Evolutionary conservation across 2,888 invertebrate species (phyloP).

Genomic region (Lathronympha strigana): DNA sequence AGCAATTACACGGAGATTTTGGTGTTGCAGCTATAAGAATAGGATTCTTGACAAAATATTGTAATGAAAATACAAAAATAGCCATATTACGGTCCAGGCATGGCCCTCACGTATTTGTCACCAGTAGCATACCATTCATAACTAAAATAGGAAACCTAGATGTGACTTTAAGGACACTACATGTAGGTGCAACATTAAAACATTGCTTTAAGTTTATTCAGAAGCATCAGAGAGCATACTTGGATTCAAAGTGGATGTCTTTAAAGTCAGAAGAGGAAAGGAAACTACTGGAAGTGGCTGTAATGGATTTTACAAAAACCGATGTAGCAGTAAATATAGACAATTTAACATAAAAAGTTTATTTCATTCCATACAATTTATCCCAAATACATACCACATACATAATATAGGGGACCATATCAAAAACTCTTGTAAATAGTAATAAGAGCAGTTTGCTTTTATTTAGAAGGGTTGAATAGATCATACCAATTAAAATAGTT

Average conservation of each 20-base stretch:
- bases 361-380: constrained; percentile 3
- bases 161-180: constrained; percentile 86
- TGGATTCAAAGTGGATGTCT: constrained; percentile 85
- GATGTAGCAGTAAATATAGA: constrained; percentile 77
- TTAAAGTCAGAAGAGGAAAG: constrained; percentile 86
- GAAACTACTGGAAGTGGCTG: constrained; percentile 78
- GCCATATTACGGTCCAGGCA: constrained; percentile 89
- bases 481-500: too few species aligned
- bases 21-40: constrained; percentile 88
- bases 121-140: constrained; percentile 88
- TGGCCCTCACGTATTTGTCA: constrained; percentile 89
- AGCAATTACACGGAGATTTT: constrained; percentile 90
- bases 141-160: constrained; percentile 86
- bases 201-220: constrained; percentile 91
- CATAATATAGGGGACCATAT: not conserved
- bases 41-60: constrained; percentile 91
- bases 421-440: not conserved
- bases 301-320: constrained; percentile 76
- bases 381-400: not conserved
- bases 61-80: constrained; percentile 89
- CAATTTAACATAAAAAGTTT: constrained; percentile 59
- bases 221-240: constrained; percentile 86
- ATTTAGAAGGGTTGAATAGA: not conserved
- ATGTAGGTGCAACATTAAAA: constrained; percentile 90
- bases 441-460: not conserved